A percentile compares a stretch with the other conserved stretches of the same genome.
Conservation (phyloP, 2,797 vertebrate species). For the Sciurus carolinensis region DNA sequence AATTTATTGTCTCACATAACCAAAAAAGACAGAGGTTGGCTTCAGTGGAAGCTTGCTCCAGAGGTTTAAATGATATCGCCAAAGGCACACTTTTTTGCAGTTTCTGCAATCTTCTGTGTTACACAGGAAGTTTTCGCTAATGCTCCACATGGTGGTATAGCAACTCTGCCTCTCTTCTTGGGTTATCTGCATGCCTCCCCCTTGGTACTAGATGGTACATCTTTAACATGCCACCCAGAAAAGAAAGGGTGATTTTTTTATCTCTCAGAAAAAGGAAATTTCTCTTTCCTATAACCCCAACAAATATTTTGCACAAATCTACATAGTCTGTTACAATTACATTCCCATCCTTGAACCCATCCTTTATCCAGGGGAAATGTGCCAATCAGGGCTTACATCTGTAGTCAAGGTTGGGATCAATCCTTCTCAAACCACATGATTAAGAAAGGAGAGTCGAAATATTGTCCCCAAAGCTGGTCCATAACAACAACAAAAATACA, state of each 20-base stretch:
- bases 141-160: background rate
- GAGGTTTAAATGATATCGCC: background rate
- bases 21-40: background rate
- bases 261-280: background rate
- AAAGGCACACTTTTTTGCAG: background rate
- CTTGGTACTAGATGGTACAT: background rate
- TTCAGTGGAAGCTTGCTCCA: background rate
- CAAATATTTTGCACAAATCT: background rate
- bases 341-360: background rate
- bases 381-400: background rate
- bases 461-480: background rate
- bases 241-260: background rate
- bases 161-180: background rate
- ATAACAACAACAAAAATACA: background rate
- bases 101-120: background rate
- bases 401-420: background rate
- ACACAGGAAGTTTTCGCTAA: background rate
- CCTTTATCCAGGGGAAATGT: background rate
- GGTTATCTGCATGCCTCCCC: background rate
- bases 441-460: background rate
- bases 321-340: background rate
- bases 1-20: background rate
- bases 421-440: background rate
- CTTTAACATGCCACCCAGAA: slow-evolving; percentile 3
- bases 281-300: background rate